Evolutionary conservation across 2,888 invertebrate species (phyloP).

Genomic region (Neoscelio sp.): DNA sequence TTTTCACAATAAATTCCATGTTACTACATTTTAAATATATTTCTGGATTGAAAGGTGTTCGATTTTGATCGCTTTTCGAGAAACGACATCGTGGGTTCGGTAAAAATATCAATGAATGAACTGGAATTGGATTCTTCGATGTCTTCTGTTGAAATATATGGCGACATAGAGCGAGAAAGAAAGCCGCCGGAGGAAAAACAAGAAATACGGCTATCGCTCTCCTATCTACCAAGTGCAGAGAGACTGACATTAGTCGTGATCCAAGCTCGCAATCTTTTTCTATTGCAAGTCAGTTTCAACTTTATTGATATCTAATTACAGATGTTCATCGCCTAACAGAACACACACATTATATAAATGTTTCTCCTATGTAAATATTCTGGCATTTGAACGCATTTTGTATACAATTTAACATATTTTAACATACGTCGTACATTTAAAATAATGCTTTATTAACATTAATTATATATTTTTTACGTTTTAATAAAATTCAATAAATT

Average conservation of each 20-base stretch:
- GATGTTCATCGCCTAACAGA: background rate
- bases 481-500: too few relatives aligned
- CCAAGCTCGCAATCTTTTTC: slow-evolving; percentile 93
- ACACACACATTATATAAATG: too few relatives aligned
- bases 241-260: slow-evolving; percentile 92
- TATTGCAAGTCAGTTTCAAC: slow-evolving; percentile 84
- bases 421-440: too few relatives aligned
- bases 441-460: too few relatives aligned
- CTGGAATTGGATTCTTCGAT: slow-evolving; percentile 91
- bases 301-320: background rate
- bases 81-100: slow-evolving; percentile 94
- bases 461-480: too few relatives aligned
- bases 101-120: slow-evolving; percentile 90
- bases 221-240: slow-evolving; percentile 95
- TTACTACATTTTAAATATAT: too few relatives aligned
- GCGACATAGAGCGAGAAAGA: slow-evolving; percentile 92
- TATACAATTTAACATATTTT: too few relatives aligned
- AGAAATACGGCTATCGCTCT: slow-evolving; percentile 92
- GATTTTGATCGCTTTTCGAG: slow-evolving; percentile 90
- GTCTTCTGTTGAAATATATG: slow-evolving; percentile 93
- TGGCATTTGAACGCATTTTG: too few relatives aligned
- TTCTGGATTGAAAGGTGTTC: slow-evolving; percentile 82
- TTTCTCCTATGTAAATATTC: too few relatives aligned
- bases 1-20: too few relatives aligned
- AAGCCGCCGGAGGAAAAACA: slow-evolving; percentile 93